Percentiles rank a stretch among this genome's conserved stretches.
Conservation (phyloP, 1,140 invertebrate genomes). For the Pseudachorutes palmiensis region DNA sequence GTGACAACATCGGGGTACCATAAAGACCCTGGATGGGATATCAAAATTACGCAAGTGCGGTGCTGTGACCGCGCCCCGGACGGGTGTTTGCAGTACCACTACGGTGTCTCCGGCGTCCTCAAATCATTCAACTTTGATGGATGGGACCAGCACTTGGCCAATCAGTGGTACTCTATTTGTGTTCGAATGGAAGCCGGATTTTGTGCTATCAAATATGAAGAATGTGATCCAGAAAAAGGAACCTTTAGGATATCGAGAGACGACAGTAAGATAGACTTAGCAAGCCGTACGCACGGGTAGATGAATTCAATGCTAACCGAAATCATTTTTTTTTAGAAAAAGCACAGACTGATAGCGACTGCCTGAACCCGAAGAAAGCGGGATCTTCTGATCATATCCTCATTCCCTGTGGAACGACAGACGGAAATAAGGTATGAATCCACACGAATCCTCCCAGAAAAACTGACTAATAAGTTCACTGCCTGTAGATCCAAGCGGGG, state of each 20-base stretch:
- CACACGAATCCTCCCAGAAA: neutral
- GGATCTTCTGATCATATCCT: slow-evolving; percentile 38
- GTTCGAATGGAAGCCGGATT: slow-evolving; percentile 40
- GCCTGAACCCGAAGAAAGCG: slow-evolving; percentile 38
- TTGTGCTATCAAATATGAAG: slow-evolving; percentile 41
- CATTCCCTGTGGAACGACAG: slow-evolving; percentile 39
- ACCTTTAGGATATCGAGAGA: slow-evolving; percentile 38
- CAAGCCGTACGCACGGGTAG: too few species aligned
- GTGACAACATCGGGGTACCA: slow-evolving; percentile 41
- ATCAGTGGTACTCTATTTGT: slow-evolving; percentile 43
- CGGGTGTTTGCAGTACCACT: slow-evolving; percentile 41
- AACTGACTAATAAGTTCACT: neutral
- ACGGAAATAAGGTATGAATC: slow-evolving; percentile 38
- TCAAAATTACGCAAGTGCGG: slow-evolving; percentile 39
- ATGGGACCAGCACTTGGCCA: slow-evolving; percentile 40
- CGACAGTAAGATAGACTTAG: slow-evolving; percentile 34
- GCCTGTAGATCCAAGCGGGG: slow-evolving; percentile 36
- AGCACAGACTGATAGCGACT: slow-evolving; percentile 38
- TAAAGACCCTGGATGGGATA: slow-evolving; percentile 41
- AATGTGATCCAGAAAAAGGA: slow-evolving; percentile 39
- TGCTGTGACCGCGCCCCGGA: slow-evolving; percentile 40
- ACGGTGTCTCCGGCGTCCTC: slow-evolving; percentile 38
- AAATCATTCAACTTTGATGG: slow-evolving; percentile 42
- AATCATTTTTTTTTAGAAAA: slow-evolving; percentile 28
- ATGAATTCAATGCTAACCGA: neutral